Evolutionary conservation across 1,140 invertebrate genomes (phyloP).

Genomic region (Drosophila funebris): DNA sequence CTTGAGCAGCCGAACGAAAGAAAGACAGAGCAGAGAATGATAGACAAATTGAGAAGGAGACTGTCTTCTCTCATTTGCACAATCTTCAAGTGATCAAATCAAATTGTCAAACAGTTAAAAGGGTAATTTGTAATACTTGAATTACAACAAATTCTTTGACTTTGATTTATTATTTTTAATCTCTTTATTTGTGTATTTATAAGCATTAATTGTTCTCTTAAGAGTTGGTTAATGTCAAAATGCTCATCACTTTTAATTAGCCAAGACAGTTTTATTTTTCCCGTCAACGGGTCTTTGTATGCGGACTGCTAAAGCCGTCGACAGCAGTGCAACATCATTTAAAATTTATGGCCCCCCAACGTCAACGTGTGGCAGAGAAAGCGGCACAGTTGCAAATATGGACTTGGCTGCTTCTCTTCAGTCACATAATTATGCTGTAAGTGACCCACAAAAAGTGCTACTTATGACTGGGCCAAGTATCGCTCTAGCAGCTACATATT

Average conservation of each 20-base stretch:
- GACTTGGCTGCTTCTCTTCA: background rate
- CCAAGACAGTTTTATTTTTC: conserved; percentile 38
- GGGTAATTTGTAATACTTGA: no score
- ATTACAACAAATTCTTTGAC: no score
- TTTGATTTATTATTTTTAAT: no score
- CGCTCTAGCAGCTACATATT: conserved; percentile 6
- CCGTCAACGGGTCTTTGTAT: background rate
- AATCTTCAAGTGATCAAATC: no score
- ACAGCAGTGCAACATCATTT: conserved; percentile 45
- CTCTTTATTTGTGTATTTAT: no score
- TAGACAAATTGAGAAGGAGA: background rate
- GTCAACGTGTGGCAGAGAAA: background rate
- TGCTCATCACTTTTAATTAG: conserved; percentile 45
- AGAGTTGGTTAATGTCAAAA: background rate
- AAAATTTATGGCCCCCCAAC: conserved; percentile 40
- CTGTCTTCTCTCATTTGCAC: no score
- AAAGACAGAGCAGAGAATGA: background rate
- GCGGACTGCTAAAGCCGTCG: background rate
- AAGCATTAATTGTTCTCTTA: no score
- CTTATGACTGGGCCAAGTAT: conserved; percentile 27
- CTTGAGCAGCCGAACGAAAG: background rate
- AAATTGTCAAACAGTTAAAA: no score
- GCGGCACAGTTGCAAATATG: conserved; percentile 7
- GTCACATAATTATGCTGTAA: conserved; percentile 15
- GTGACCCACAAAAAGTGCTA: conserved; percentile 39